Conservation (phyloP, 2,113 vertebrate genomes). For the Lasiurus cinereus region DNA sequence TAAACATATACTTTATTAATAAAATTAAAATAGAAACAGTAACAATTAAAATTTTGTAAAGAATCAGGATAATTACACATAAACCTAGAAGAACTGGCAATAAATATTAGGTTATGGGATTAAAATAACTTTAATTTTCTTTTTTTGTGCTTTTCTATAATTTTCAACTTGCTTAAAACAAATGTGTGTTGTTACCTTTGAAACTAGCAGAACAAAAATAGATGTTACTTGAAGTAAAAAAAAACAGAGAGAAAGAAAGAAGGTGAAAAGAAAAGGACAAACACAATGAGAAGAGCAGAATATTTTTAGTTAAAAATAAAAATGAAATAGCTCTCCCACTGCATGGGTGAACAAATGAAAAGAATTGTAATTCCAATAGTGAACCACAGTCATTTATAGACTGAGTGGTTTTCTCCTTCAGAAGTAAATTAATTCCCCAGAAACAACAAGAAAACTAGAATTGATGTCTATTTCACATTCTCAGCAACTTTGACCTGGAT, state of each 20-base stretch:
- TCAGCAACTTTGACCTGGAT: background rate
- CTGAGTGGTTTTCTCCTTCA: background rate
- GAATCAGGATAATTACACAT: background rate
- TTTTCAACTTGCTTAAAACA: background rate
- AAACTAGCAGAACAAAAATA: background rate
- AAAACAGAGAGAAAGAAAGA: no score
- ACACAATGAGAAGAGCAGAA: background rate
- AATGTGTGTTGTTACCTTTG: background rate
- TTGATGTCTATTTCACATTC: background rate
- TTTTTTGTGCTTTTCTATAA: conserved; percentile 9
- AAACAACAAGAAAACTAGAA: background rate
- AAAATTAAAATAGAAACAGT: background rate
- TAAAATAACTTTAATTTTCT: background rate
- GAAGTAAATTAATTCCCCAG: conserved; percentile 7
- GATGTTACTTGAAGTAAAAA: background rate
- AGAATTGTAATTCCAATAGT: background rate
- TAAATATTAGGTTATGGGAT: background rate
- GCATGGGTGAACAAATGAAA: background rate
- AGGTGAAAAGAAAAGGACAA: background rate
- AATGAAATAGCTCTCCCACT: background rate
- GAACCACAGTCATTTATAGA: background rate
- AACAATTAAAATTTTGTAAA: background rate
- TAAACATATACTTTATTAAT: background rate
- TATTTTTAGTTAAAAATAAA: background rate
- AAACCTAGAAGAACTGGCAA: background rate